Percentiles rank a stretch among this genome's conserved stretches.
Evolutionary conservation across 2,888 invertebrate genomes (phyloP).

Genomic region (Heteropelma amictum): DNA sequence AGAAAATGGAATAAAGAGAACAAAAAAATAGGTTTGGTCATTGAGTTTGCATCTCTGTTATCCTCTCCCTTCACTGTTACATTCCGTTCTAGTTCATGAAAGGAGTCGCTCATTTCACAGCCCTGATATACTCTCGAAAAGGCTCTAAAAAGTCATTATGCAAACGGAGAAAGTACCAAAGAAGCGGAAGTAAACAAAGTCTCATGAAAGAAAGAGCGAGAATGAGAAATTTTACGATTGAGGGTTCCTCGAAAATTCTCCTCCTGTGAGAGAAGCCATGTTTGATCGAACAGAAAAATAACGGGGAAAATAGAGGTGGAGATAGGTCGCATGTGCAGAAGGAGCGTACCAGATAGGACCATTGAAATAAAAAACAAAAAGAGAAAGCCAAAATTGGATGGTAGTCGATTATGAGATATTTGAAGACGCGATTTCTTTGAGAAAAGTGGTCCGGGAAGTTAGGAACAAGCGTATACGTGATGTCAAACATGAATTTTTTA

Average conservation of each 20-base stretch:
- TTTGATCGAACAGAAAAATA: slow-evolving; percentile 21
- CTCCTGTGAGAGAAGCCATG: slow-evolving; percentile 21
- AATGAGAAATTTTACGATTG: slow-evolving; percentile 30
- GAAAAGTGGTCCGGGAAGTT: too few relatives aligned
- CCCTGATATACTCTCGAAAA: slow-evolving; percentile 13
- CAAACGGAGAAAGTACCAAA: not conserved
- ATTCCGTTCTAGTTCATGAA: slow-evolving; percentile 9
- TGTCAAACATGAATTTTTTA: too few relatives aligned
- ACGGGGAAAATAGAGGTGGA: too few relatives aligned
- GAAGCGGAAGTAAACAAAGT: not conserved
- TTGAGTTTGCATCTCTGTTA: slow-evolving; percentile 35
- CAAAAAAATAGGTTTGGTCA: slow-evolving; percentile 23
- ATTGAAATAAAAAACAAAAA: too few relatives aligned
- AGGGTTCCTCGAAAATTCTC: slow-evolving; percentile 38
- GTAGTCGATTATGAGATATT: too few relatives aligned
- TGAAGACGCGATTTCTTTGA: too few relatives aligned
- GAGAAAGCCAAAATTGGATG: too few relatives aligned
- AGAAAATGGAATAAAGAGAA: slow-evolving; percentile 23
- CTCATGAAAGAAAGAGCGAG: slow-evolving; percentile 17
- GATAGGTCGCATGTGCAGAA: too few relatives aligned
- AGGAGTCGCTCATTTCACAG: slow-evolving; percentile 21
- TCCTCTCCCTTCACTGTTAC: not conserved
- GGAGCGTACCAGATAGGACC: too few relatives aligned
- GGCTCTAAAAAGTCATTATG: slow-evolving; percentile 5
- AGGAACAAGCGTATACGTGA: too few relatives aligned